phyloP scores from a whole-genome alignment of 53 echinoderm and acorn worm species.

The Temnopleurus reevesii region DNA sequence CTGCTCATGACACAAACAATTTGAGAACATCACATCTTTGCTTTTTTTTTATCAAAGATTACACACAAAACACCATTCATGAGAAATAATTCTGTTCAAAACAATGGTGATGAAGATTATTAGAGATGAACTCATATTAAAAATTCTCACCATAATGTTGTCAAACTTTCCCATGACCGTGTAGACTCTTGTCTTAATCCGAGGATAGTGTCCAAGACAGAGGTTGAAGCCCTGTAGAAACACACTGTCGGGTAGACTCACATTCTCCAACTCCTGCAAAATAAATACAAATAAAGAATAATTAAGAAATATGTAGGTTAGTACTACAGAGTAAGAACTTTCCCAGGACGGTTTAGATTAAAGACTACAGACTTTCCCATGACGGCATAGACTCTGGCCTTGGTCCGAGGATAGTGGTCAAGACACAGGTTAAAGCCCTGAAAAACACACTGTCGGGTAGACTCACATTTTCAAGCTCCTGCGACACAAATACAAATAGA shows the following conservation, averaged over 20 bases:
- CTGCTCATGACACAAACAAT: too few species aligned
- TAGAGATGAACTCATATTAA: background rate
- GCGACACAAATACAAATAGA: background rate
- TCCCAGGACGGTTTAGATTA: too few species aligned
- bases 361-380: too few species aligned
- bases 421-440: conserved; percentile 83
- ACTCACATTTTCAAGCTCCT: conserved; percentile 66
- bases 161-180: conserved; percentile 94
- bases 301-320: conserved; percentile 66
- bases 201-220: conserved; percentile 65
- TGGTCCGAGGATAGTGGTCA: conserved; percentile 57
- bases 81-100: too few species aligned
- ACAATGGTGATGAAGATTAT: too few species aligned
- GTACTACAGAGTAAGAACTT: too few species aligned
- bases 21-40: too few species aligned
- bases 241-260: conserved; percentile 65
- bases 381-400: conserved; percentile 79
- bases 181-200: conserved; percentile 70
- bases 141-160: conserved; percentile 64
- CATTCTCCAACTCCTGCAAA: conserved; percentile 63
- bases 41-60: too few species aligned
- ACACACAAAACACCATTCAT: too few species aligned
- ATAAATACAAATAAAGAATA: too few species aligned
- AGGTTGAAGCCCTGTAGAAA: conserved; percentile 86
- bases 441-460: conserved; percentile 68